phyloP scores from a whole-genome alignment of 2,113 vertebrate species.

The Corvus moneduloides region DNA sequence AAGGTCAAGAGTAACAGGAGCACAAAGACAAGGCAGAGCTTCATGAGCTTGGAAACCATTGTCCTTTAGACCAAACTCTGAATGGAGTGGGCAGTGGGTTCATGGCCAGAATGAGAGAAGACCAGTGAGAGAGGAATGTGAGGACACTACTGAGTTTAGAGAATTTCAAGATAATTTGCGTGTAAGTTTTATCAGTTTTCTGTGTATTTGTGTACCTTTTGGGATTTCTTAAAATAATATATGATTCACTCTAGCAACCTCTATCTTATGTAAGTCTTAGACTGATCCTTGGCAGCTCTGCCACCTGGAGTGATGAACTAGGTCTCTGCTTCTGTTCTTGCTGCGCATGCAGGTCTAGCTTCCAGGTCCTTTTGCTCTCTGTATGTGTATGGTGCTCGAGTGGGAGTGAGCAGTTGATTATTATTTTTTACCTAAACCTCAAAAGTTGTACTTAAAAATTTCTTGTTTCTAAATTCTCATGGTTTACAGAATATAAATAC shows the following conservation, averaged over 20 bases:
- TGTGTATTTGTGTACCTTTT: neutral
- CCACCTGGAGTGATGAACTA: slow-evolving; percentile 9
- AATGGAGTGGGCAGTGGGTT: neutral
- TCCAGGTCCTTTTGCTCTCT: neutral
- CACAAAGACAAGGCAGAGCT: neutral
- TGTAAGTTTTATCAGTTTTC: neutral
- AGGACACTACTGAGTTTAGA: neutral
- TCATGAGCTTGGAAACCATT: neutral
- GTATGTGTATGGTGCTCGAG: neutral
- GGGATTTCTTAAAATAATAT: slow-evolving; percentile 9
- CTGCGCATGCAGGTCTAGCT: neutral
- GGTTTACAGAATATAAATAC: neutral
- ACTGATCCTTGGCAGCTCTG: neutral
- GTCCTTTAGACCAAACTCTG: neutral
- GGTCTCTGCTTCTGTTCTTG: neutral
- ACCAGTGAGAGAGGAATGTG: neutral
- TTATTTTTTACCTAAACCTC: neutral
- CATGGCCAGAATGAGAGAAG: neutral
- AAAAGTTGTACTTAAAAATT: neutral
- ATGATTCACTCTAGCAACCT: neutral
- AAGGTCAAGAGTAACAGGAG: neutral
- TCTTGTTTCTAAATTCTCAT: neutral
- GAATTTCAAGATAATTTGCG: neutral
- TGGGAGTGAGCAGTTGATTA: neutral
- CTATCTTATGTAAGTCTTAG: neutral